Conservation (phyloP, 2,888 invertebrate species). For the Oscheius sp. region DNA sequence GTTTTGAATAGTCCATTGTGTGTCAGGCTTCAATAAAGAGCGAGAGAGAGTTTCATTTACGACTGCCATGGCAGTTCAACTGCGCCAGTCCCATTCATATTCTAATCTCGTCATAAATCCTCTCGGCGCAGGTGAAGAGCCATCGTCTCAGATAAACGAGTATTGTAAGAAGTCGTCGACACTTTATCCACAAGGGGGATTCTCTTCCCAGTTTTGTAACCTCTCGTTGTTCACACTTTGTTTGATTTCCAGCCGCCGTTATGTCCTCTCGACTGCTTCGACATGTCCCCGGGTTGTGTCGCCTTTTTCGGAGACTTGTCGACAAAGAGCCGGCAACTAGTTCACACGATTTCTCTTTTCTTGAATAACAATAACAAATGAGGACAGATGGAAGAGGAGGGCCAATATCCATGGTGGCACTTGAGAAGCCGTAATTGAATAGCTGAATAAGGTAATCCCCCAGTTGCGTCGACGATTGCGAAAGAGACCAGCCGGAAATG, state of each 20-base stretch:
- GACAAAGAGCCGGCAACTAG: too few species aligned
- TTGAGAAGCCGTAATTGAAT: constrained; percentile 20
- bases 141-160: too few species aligned
- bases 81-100: constrained; percentile 22
- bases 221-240: too few species aligned
- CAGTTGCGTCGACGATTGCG: constrained; percentile 6
- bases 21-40: not conserved
- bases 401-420: constrained; percentile 17
- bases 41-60: constrained; percentile 16
- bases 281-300: not conserved
- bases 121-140: not conserved
- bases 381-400: constrained; percentile 26
- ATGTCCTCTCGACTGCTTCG: not conserved
- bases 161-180: too few species aligned
- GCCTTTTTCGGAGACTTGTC: too few species aligned
- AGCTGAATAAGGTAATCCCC: constrained; percentile 20
- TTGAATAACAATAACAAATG: constrained; percentile 11
- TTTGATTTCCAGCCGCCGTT: not conserved
- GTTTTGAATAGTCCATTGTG: too few species aligned
- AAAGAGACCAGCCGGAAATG: too few species aligned
- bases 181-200: too few species aligned
- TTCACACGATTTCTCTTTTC: too few species aligned
- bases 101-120: constrained; percentile 32
- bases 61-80: constrained; percentile 20
- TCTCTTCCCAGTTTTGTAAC: too few species aligned